Evolutionary conservation across 2,888 invertebrate species (phyloP).

Genomic region (Tineola bisselliella): DNA sequence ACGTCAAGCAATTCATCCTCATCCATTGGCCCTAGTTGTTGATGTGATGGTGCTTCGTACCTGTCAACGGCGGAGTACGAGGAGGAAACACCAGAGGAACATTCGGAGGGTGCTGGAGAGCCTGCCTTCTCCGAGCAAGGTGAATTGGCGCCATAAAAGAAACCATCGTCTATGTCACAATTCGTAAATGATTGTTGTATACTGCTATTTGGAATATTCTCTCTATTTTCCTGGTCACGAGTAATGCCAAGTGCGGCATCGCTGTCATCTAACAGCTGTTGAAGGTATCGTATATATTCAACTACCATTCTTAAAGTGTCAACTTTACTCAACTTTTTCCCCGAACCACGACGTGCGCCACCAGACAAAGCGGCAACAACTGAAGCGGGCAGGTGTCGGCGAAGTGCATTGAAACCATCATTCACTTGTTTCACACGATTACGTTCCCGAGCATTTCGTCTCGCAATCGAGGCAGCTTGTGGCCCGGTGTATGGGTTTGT

Average conservation of each 20-base stretch:
- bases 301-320: conserved; percentile 91
- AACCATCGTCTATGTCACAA: conserved; percentile 59
- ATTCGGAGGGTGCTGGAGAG: conserved; percentile 78
- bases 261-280: conserved; percentile 80
- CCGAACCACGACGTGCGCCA: conserved; percentile 76
- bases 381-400: conserved; percentile 86
- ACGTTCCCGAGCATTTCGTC: conserved; percentile 92
- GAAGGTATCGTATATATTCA: conserved; percentile 87
- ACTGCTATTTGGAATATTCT: conserved; percentile 51
- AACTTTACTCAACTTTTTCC: conserved; percentile 88
- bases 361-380: conserved; percentile 76
- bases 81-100: conserved; percentile 70
- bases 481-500: conserved; percentile 71
- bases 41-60: conserved; percentile 52
- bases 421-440: conserved; percentile 96
- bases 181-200: conserved; percentile 49
- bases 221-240: conserved; percentile 53
- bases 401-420: conserved; percentile 88
- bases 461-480: conserved; percentile 85
- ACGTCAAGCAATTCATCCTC: conserved; percentile 89
- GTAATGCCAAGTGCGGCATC: conserved; percentile 69
- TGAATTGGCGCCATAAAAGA: conserved; percentile 57
- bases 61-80: conserved; percentile 55
- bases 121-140: conserved; percentile 76
- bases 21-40: conserved; percentile 78